Conservation (phyloP, 2,797 vertebrate genomes). For the Malacoctenus gilli region DNA sequence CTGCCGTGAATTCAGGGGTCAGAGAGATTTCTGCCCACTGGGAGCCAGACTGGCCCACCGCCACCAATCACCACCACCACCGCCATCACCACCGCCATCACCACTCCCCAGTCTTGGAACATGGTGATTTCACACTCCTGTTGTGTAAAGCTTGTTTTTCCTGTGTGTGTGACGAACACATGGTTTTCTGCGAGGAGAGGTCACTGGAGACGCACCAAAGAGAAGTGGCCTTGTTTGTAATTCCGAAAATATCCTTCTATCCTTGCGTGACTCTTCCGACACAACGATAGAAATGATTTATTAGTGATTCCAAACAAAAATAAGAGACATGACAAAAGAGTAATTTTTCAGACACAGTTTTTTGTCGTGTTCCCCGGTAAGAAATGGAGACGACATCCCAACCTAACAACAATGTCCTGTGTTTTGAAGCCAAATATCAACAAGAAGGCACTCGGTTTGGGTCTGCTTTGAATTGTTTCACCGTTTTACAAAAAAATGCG, state of each 20-base stretch:
- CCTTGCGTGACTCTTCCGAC: conserved; percentile 42
- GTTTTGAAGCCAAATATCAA: no score
- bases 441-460: conserved; percentile 6
- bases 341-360: neutral
- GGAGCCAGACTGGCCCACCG: conserved; percentile 20
- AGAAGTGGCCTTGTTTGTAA: conserved; percentile 62
- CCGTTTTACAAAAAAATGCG: conserved; percentile 25
- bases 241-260: conserved; percentile 51
- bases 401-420: no score
- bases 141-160: conserved; percentile 76
- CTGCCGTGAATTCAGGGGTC: conserved; percentile 59
- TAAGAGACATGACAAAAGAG: neutral
- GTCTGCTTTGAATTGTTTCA: conserved; percentile 31
- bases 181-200: conserved; percentile 70
- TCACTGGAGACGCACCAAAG: conserved; percentile 60
- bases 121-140: conserved; percentile 80
- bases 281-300: conserved; percentile 25
- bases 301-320: conserved; percentile 22
- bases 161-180: conserved; percentile 71
- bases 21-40: conserved; percentile 49
- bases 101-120: conserved; percentile 64
- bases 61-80: conserved; percentile 1
- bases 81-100: conserved; percentile 1
- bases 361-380: neutral
- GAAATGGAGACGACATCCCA: no score